These are phyloP conservation scores for Psilopogon haemacephalus DNA, from an alignment of 2,113 vertebrate genomes.

Conservation along the genomic window DNA sequence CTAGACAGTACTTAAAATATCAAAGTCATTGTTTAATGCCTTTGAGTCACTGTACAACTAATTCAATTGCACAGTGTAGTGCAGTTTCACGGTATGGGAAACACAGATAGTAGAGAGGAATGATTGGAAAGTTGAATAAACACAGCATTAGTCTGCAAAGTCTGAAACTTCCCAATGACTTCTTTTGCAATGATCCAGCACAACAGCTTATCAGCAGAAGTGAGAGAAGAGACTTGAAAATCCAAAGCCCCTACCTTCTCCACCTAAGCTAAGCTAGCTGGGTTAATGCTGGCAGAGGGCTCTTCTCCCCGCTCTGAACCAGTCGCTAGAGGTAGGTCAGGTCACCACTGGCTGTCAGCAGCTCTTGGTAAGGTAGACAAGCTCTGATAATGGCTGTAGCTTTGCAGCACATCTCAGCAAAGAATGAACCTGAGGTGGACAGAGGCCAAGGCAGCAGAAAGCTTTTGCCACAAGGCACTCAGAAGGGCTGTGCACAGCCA, in stretches of 20 bases:
- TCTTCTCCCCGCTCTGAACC: background rate
- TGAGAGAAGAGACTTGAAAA: background rate
- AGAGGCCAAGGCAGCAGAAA: background rate
- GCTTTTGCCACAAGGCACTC: background rate
- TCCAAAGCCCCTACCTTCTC: background rate
- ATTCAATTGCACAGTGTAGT: constrained; percentile 81
- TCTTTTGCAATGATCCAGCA: constrained; percentile 64
- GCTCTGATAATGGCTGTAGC: background rate
- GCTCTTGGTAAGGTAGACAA: background rate
- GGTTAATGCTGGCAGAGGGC: background rate
- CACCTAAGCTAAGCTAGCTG: background rate
- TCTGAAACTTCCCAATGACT: constrained; percentile 77
- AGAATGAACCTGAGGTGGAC: background rate
- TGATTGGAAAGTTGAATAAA: constrained; percentile 81
- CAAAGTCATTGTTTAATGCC: constrained; percentile 85
- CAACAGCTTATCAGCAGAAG: constrained; percentile 31
- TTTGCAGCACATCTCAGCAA: background rate
- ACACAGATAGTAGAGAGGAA: constrained; percentile 78
- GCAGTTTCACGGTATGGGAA: constrained; percentile 79
- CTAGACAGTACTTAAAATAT: constrained; percentile 86
- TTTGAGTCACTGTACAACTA: constrained; percentile 83
- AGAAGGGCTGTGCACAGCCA: background rate
- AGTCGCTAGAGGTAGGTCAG: background rate
- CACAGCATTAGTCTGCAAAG: constrained; percentile 77
- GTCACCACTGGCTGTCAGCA: background rate